Evolutionary conservation across 2,113 vertebrate species (phyloP), one percentile per base, ranked within the genome.

Genomic region (Nerophis ophidion): DNA sequence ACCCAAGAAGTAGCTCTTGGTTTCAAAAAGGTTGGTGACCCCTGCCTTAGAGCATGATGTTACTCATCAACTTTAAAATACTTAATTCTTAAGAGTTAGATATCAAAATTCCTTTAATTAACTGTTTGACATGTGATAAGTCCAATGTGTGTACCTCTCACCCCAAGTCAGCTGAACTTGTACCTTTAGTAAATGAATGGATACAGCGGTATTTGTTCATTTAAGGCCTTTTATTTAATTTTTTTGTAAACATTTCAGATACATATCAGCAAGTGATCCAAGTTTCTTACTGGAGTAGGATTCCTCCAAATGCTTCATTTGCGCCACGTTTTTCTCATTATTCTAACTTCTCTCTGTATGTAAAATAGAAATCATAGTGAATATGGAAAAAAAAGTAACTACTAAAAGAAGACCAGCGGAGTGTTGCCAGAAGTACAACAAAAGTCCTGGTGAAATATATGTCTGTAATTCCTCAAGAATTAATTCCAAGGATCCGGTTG

Each of bases 181-280:
- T 40, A 3, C 38, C 38, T 9, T 40, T 15, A 54, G 34, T 16
- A 14, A 38, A 10, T 11, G 1, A 16, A 51, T 10, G 15, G 14
- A 14, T 35, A 33, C 6, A 53, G 15, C 6, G 12, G 6, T 19
- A 11, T 49, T 63, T 60, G 3, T 26, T 26, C 49, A 55, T 75
- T 66, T 75, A 85, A 87, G 83, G 79, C 77, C 65, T 82, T 82
- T 75, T 50, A 75, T 72, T 74, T 10, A 10, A 8, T 38, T 38
- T 60, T 48, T 47, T 36, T 86, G 86, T 84, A 87, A 90, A 90
- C 77, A 36, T 66, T 75, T 50, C 16, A 54, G 60, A 69, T 70
- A 76, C 60, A 79, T 57, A 16, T 72, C 33, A 66, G 61, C 63
- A 80, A 68, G 73, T 69, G 49, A 74, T 17, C 53, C 42, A 68